Evolutionary conservation across 2,797 vertebrate species (phyloP), one percentile per base, ranked within the genome.

Genomic region (Apogon talboti): DNA sequence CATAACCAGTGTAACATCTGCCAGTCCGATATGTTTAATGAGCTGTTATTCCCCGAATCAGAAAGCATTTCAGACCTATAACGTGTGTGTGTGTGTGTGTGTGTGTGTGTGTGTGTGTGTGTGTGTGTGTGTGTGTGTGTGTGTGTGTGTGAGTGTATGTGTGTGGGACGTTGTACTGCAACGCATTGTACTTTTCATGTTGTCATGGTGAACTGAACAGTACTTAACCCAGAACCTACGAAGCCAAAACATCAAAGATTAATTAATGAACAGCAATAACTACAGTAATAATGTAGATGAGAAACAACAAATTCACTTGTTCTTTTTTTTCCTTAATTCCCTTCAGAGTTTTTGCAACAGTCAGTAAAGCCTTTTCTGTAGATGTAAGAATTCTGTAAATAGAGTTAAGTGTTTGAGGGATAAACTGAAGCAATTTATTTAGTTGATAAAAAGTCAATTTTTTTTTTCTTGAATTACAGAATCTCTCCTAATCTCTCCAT

Each of bases 131-230:
- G n/a, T n/a, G n/a, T 54, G 51, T 73, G 66, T 53, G 48, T 67
- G 66, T 41, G 53, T 12, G 45, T 41, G 54, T 15, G 49, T 18
- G 54, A n/a, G 45, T 37, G 54, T 5, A 48, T 41, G 44, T 33
- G 45, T 45, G 47, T 8, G 35, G 55, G 71, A 62, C 65, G 69
- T 71, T 82, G 60, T 78, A 66, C 67, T 44, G 8, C 68, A 62
- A 48, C 53, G 51, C 77, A 68, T 79, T 76, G 60, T 72, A 57
- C 62, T 45, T 82, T 68, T 82, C 62, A 28, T 70, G 47, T 66
- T 28, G 77, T 85, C 66, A 59, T 51, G 74, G 79, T 82, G 76
- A 87, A 83, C 74, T 56, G 19, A 77, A 48, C 49, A 15, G 43
- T 47, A n/a, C 12, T 71, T 19, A 67, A 84, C 82, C 78, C 83